Evolutionary conservation across 2,113 vertebrate species (phyloP), one percentile per base, ranked within the genome.

Genomic region (Phodopus roborovskii): DNA sequence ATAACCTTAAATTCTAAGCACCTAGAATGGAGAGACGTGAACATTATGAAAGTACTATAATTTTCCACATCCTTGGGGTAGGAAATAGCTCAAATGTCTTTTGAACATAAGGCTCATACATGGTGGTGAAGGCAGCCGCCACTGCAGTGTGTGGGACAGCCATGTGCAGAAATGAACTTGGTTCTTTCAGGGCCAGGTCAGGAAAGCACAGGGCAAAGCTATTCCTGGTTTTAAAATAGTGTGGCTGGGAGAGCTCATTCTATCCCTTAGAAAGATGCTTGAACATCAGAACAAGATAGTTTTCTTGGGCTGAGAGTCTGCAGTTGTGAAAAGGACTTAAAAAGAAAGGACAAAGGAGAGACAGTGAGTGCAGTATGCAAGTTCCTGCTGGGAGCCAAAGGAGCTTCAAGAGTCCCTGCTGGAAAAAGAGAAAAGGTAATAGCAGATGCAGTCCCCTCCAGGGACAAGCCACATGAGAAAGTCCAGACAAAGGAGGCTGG

Each of bases 401-500:
- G 92, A 53, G 74, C 91, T 96, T 82, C 88, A 90, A 97, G 93
- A 97, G 92, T 94, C 56, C 77, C 97, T 20, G n/a, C 71, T 82
- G 36, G 85, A 97, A 97, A 97, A 62, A 64, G 20, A 84, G 93
- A 95, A 96, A 82, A 94, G 97, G 53, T 68, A 81, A 79, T 74
- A 96, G 62, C 92, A 95, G 95, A 92, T 66, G 8, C 73, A 74
- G 60, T 50, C 48, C 95, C 97, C 95, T 97, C 62, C 87, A 62
- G 93, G 56, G 89, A 96, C 85, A 26, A 81, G 88, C 11, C 96
- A 94, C 77, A 95, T 88, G 95, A 96, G 91, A 97, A 77, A 79
- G 33, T 88, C 0, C 88, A 68, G 60, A 98, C 45, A 97, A 92
- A 97, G 97, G 97, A 93, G 74, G 87, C 83, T 3, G 12, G 12